Percentiles rank a stretch among this genome's conserved stretches.
These are phyloP conservation scores for Argyrosomus japonicus DNA, from an alignment of 2,113 vertebrate species.

Conservation along the genomic window DNA sequence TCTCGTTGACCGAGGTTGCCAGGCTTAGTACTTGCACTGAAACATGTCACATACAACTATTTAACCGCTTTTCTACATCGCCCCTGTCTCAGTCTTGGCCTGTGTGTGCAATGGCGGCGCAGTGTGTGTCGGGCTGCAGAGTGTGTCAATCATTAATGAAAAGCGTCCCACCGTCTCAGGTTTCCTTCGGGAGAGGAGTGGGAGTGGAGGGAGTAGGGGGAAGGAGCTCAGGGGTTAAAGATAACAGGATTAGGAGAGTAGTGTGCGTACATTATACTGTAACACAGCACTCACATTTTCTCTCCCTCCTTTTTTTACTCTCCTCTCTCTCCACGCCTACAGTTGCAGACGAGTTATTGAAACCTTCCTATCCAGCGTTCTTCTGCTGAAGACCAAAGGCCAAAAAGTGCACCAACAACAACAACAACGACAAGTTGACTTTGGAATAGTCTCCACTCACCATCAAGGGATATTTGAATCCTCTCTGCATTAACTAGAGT, in stretches of 20 bases:
- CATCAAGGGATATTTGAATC: conserved; percentile 15
- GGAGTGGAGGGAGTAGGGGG: conserved; percentile 59
- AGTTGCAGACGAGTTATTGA: conserved; percentile 41
- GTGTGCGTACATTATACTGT: conserved; percentile 62
- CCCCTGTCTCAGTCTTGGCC: background rate
- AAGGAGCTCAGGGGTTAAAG: conserved; percentile 71
- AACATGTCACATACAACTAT: conserved; percentile 1
- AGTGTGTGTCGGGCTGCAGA: conserved; percentile 38
- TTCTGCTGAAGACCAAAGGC: conserved; percentile 15
- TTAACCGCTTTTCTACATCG: background rate
- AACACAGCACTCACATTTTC: conserved; percentile 65
- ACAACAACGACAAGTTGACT: conserved; percentile 10
- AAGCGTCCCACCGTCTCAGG: conserved; percentile 72
- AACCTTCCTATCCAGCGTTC: background rate
- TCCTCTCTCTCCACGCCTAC: conserved; percentile 31
- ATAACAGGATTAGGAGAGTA: conserved; percentile 65
- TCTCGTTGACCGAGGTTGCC: conserved; percentile 10
- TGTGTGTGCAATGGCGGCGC: background rate
- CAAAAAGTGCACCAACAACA: conserved; percentile 19
- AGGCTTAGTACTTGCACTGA: conserved; percentile 34
- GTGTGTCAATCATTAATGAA: conserved; percentile 85
- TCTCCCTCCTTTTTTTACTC: conserved; percentile 16
- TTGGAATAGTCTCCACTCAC: conserved; percentile 16
- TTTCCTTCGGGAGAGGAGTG: conserved; percentile 73
- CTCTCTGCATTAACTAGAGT: conserved; percentile 5